These are phyloP conservation scores for Amorpha juglandis DNA, from an alignment of 2,888 invertebrate species.

Conservation along the genomic window DNA sequence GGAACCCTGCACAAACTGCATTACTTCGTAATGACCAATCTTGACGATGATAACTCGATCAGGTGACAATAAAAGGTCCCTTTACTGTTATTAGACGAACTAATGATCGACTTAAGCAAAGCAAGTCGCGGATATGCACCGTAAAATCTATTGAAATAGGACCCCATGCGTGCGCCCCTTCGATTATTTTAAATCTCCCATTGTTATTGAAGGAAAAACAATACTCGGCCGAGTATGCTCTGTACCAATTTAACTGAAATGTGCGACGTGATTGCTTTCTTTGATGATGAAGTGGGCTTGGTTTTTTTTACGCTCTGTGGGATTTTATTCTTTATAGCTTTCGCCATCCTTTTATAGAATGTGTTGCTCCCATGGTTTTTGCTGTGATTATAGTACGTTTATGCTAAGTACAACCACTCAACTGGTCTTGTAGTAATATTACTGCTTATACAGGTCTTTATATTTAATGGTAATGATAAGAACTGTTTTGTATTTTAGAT, in stretches of 20 bases:
- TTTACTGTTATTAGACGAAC: constrained; percentile 66
- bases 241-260: constrained; percentile 23
- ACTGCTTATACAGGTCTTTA: too few species aligned
- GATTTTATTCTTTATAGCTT: constrained; percentile 3
- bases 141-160: constrained; percentile 71
- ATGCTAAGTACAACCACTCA: background rate
- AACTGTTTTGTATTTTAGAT: too few species aligned
- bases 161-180: constrained; percentile 62
- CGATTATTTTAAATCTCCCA: constrained; percentile 69
- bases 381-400: background rate
- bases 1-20: constrained; percentile 75
- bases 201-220: constrained; percentile 49
- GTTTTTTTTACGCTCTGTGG: constrained; percentile 2
- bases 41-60: constrained; percentile 71
- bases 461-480: too few species aligned
- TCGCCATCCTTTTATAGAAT: background rate
- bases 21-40: constrained; percentile 75
- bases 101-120: constrained; percentile 73
- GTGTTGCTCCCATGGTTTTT: background rate
- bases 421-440: background rate
- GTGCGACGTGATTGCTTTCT: constrained; percentile 18
- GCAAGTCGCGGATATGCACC: constrained; percentile 64
- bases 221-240: constrained; percentile 12
- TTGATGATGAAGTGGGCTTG: constrained; percentile 19
- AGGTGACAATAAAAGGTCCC: constrained; percentile 61